Conservation (phyloP, 2,113 vertebrate genomes). For the Strix aluco region DNA sequence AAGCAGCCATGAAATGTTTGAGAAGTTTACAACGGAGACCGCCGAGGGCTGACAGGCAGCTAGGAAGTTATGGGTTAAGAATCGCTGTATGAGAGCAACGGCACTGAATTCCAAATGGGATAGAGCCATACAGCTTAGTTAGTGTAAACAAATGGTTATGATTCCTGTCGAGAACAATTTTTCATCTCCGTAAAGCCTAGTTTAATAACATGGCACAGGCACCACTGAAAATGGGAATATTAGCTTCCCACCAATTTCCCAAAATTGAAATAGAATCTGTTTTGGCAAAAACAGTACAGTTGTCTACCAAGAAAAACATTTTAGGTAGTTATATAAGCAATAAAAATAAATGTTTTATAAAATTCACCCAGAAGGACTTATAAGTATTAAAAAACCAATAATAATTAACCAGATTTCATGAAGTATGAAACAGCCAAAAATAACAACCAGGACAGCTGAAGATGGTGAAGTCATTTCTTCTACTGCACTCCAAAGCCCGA, state of each 20-base stretch:
- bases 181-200: slow-evolving; percentile 43
- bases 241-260: slow-evolving; percentile 73
- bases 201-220: slow-evolving; percentile 53
- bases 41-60: not conserved
- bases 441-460: slow-evolving; percentile 69
- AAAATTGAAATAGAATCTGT: slow-evolving; percentile 73
- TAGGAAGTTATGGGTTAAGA: not conserved
- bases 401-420: slow-evolving; percentile 75
- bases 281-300: slow-evolving; percentile 72
- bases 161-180: slow-evolving; percentile 34
- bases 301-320: slow-evolving; percentile 75
- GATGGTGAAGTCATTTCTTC: slow-evolving; percentile 70
- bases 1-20: not conserved
- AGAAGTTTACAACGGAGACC: not conserved
- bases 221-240: slow-evolving; percentile 60
- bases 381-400: slow-evolving; percentile 62
- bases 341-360: slow-evolving; percentile 78
- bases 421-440: slow-evolving; percentile 65
- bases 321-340: slow-evolving; percentile 75
- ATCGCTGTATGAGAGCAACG: not conserved
- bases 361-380: slow-evolving; percentile 68
- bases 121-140: not conserved
- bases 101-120: not conserved
- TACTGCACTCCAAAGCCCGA: slow-evolving; percentile 47
- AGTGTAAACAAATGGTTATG: slow-evolving; percentile 54